Conservation (phyloP, 2,888 invertebrate genomes). For the Agrilus cyanescens region DNA sequence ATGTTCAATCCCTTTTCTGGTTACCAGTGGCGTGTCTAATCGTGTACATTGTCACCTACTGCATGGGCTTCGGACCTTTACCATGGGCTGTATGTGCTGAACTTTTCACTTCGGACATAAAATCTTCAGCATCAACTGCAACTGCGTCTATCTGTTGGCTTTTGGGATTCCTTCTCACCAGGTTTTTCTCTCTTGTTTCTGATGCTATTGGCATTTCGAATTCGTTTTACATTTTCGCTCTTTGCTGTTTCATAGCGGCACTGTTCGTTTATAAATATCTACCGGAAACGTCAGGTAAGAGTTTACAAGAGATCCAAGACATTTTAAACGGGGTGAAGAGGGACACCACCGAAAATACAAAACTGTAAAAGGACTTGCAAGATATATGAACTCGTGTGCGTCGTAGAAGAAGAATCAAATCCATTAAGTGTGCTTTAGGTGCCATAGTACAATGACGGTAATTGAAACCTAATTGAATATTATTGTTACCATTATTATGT, state of each 20-base stretch:
- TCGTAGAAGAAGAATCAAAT: no score
- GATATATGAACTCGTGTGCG: no score
- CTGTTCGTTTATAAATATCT: slow-evolving; percentile 55
- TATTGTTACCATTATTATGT: no score
- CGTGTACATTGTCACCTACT: slow-evolving; percentile 62
- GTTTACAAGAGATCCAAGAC: slow-evolving; percentile 65
- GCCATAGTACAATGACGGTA: no score
- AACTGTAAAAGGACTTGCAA: no score
- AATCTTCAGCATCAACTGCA: slow-evolving; percentile 62
- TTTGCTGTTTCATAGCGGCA: slow-evolving; percentile 47
- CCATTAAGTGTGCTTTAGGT: no score
- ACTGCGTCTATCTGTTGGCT: slow-evolving; percentile 72
- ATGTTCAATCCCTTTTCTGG: slow-evolving; percentile 45
- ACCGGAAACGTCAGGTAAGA: slow-evolving; percentile 79
- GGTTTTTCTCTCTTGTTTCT: slow-evolving; percentile 51
- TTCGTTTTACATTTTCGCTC: slow-evolving; percentile 63
- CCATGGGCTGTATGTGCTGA: slow-evolving; percentile 81
- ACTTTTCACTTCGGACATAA: slow-evolving; percentile 71
- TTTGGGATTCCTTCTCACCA: slow-evolving; percentile 63
- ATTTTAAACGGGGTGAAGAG: slow-evolving; percentile 34
- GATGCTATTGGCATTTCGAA: slow-evolving; percentile 47
- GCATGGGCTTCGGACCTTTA: slow-evolving; percentile 65
- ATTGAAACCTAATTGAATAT: no score
- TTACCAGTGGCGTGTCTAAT: slow-evolving; percentile 61
- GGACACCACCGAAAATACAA: no score